Evolutionary conservation across 2,888 invertebrate genomes (phyloP), one percentile per base, ranked within the genome.

Genomic region (Sturmia bella): DNA sequence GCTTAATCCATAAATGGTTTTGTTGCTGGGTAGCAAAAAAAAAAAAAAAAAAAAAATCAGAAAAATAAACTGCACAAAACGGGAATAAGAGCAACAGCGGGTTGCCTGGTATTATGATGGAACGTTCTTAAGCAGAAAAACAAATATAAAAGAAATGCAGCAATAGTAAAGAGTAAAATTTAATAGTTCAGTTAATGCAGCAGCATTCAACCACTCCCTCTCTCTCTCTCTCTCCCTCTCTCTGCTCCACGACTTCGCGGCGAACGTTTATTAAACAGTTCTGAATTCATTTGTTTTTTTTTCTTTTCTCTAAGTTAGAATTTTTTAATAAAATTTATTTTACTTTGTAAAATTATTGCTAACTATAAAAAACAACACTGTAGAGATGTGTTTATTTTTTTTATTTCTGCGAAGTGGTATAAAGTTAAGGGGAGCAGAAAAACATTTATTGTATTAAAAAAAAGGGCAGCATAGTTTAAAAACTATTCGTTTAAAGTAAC

Each of bases 1-100:
- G 74, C 66, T 75, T 78, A 78, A 82, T 78, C 78, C 75, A 76
- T 79, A 83, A 79, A 80, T 79, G 79, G 75, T 72, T 80, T 50
- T 41, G 19, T 61, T 45, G 11, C 66, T 27, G 17, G 41, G 15
- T 6, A 27, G 27, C 27, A 27, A 27, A 70, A 41, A 39, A 57
- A 50, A 59, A 54, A 41, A 32, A 3, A 32, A 27, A 70, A 41
- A 39, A 57, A 50, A 59, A 54, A 41, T 24, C 3, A 32, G 11
- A 19, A 41, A 37, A 27, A 27, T 17, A 17, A 63, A 63, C 13
- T 15, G 32, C 5, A 41, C 12, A 13, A 43, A 43, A 52, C 19
- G n/a, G 24, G 24, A 37, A 52, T 39, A 21, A 66, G 52, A 52
- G 21, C 50, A 15, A 12, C 43, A 68, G 52, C 54, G 17, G 52